Conservation (phyloP, 1,140 invertebrate genomes). For the Camponotus pennsylvanicus region DNA sequence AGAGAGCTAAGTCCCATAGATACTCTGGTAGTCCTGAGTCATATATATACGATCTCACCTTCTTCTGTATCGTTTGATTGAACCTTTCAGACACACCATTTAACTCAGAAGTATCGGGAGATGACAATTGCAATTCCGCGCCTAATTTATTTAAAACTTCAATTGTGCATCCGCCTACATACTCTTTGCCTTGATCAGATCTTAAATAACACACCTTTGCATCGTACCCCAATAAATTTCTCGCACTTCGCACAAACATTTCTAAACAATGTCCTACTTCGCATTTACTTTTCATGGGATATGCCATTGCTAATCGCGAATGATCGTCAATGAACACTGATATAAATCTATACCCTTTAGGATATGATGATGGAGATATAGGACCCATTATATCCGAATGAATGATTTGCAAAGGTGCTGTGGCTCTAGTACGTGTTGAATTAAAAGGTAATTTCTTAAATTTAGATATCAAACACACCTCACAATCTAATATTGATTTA, state of each 20-base stretch:
- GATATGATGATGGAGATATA: neutral
- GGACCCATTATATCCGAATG: neutral
- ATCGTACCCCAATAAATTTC: neutral
- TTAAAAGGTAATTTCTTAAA: too few species aligned
- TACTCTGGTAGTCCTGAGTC: neutral
- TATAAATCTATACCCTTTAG: neutral
- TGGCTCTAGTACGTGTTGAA: too few species aligned
- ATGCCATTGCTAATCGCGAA: too few species aligned
- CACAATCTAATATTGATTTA: too few species aligned
- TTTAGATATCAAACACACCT: too few species aligned
- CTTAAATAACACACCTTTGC: neutral
- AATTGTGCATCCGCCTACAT: neutral
- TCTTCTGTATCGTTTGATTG: neutral
- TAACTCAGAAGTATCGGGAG: too few species aligned
- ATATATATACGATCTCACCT: neutral
- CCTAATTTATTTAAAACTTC: neutral
- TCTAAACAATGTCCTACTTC: neutral
- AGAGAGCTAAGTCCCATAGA: neutral
- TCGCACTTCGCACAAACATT: neutral
- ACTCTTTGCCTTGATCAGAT: neutral
- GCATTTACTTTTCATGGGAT: neutral
- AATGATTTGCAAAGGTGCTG: neutral
- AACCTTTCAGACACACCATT: too few species aligned
- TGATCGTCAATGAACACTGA: neutral
- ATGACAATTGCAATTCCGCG: neutral